Conservation (phyloP, 2,797 vertebrate species). For the Fundulus diaphanus region DNA sequence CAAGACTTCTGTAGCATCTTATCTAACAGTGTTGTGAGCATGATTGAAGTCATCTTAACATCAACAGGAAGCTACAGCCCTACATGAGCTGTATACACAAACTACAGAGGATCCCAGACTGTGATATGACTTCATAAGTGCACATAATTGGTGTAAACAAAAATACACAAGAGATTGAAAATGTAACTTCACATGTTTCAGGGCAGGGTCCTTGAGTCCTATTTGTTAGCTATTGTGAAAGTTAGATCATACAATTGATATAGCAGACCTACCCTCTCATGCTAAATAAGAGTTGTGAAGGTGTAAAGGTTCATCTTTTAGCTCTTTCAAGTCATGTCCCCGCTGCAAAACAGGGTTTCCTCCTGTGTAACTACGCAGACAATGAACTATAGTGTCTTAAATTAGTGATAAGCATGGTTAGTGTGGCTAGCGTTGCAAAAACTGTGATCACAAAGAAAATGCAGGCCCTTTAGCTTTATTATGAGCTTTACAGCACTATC, state of each 20-base stretch:
- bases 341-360: too few relatives aligned
- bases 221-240: slow-evolving; percentile 15
- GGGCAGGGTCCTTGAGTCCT: slow-evolving; percentile 22
- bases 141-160: slow-evolving; percentile 76
- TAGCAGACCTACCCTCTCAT: background rate
- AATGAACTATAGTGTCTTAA: too few relatives aligned
- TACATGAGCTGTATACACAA: slow-evolving; percentile 69
- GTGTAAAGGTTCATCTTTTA: background rate
- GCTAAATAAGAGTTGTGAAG: background rate
- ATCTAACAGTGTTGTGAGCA: slow-evolving; percentile 31
- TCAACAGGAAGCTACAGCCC: slow-evolving; percentile 79
- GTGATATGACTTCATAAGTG: slow-evolving; percentile 76
- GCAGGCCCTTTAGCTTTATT: too few relatives aligned
- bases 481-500: too few relatives aligned
- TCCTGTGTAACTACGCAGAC: too few relatives aligned
- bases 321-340: background rate
- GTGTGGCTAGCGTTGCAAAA: too few relatives aligned
- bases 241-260: slow-evolving; percentile 10
- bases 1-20: slow-evolving; percentile 3
- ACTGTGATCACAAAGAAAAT: too few relatives aligned
- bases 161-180: slow-evolving; percentile 63
- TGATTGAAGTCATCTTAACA: slow-evolving; percentile 69
- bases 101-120: slow-evolving; percentile 75
- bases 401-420: too few relatives aligned
- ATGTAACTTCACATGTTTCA: slow-evolving; percentile 59